Base-by-base conservation (phyloP, 2,888 invertebrate genomes). In the Celastrina argiolus region DNA sequence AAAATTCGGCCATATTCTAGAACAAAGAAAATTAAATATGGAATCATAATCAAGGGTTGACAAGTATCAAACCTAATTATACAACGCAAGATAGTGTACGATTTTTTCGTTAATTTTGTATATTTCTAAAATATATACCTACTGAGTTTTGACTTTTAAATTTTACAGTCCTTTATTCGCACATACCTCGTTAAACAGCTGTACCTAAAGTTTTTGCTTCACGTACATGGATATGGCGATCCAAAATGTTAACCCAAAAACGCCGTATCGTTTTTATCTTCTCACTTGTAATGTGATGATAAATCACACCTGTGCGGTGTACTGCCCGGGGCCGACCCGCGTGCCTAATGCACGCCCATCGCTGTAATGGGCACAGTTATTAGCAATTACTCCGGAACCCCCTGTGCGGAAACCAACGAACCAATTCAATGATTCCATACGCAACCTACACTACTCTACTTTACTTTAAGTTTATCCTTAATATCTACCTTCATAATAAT, bases 331-430 rank as follows among this genome's bases (percentile, higher is more conserved):
- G 51, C 22, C 22, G 51, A 51, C 22, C 51, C 12, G 51, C 51
- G 51, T 51, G 51, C 51, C 51, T 51, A 26, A 51, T 51, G 22
- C 26, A 51, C 51, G 51, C 22, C 51, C 22, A 26, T 51, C 51
- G 22, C 51, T 51, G 51, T 51, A 51, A 51, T 51, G 22, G 51
- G 51, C 26, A 51, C 51, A 51, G 51, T 51, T 51, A 51, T 51
- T 51, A 51, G 51, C 51, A 51, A 51, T 51, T 51, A 51, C 51
- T 22, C 16, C 18, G 51, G 51, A 51, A 51, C 51, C 22, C 22
- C 51, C 36, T 1, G 12, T 18, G 51, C 22, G 51, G 51, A 26
- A 51, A 51, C 3, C 4, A 45, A 42, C 45, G 31, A 31, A 31
- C 31, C 6, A 36, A 10, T 22, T 51, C 22, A 22, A 12, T 12